These are phyloP conservation scores for Myotis daubentonii DNA, from an alignment of 2,797 vertebrate species.

Conservation along the genomic window DNA sequence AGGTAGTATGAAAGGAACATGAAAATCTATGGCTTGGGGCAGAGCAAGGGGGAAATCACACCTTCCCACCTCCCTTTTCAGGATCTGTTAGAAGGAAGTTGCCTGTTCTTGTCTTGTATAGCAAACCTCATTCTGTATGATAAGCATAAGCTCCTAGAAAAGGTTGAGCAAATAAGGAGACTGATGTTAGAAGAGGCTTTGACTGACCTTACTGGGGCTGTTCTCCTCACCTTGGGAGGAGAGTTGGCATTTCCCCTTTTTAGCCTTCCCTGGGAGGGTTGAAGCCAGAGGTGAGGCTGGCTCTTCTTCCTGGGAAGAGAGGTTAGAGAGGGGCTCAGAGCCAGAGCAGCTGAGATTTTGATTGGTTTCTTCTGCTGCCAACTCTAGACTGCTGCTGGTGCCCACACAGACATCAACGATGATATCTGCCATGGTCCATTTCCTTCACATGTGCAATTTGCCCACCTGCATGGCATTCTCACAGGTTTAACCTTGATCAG, in stretches of 20 bases:
- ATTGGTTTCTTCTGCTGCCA: constrained; percentile 67
- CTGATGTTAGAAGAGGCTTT: not conserved
- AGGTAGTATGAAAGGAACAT: not conserved
- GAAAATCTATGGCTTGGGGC: not conserved
- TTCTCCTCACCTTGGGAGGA: not conserved
- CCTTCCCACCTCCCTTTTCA: not conserved
- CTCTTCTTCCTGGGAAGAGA: constrained; percentile 37
- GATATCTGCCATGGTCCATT: constrained; percentile 36
- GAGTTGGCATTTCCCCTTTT: not conserved
- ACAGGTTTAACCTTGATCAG: constrained; percentile 7
- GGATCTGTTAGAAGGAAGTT: not conserved
- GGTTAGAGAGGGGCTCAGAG: constrained; percentile 1
- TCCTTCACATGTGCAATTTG: constrained; percentile 50
- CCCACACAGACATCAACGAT: constrained; percentile 21
- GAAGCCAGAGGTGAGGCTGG: constrained; percentile 61
- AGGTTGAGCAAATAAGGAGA: not conserved
- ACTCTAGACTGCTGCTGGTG: constrained; percentile 18
- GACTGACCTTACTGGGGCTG: not conserved
- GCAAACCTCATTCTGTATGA: not conserved
- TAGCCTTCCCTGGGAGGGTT: not conserved
- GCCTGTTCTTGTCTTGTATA: not conserved
- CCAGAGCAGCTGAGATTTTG: constrained; percentile 73
- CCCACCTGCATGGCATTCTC: constrained; percentile 52
- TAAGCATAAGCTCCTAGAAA: not conserved
- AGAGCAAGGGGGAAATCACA: not conserved